These are phyloP conservation scores for Malthinus seriepunctatus DNA, from an alignment of 2,888 invertebrate genomes.

Conservation along the genomic window DNA sequence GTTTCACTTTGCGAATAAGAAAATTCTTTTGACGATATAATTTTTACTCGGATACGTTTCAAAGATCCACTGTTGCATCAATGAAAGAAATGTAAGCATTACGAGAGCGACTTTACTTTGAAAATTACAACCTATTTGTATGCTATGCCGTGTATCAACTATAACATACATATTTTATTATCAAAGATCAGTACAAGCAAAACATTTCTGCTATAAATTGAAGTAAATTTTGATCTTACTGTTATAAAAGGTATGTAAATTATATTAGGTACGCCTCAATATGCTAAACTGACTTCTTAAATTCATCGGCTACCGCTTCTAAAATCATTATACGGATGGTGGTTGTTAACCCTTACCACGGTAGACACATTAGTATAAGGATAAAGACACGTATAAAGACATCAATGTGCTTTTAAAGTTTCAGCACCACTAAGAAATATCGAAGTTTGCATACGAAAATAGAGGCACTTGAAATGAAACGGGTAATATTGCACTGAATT, in stretches of 20 bases:
- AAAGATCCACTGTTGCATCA: conserved; percentile 14
- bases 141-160: conserved; percentile 19
- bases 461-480: no score
- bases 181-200: conserved; percentile 14
- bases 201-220: conserved; percentile 15
- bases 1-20: conserved; percentile 3
- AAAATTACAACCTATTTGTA: conserved; percentile 15
- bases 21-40: conserved; percentile 21
- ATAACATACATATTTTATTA: conserved; percentile 24
- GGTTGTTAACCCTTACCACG: no score
- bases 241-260: conserved; percentile 15
- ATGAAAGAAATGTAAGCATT: conserved; percentile 5
- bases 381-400: no score
- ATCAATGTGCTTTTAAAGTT: no score
- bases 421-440: no score
- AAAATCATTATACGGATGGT: no score
- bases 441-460: no score
- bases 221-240: conserved; percentile 9
- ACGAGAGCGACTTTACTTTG: conserved; percentile 11
- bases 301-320: neutral
- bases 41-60: conserved; percentile 13
- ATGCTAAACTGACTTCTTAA: conserved; percentile 5
- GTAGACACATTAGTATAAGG: no score
- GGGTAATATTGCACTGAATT: no score
- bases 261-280: conserved; percentile 2